Base-by-base conservation (phyloP, 2,888 invertebrate species). In the Electrophaes corylata region DNA sequence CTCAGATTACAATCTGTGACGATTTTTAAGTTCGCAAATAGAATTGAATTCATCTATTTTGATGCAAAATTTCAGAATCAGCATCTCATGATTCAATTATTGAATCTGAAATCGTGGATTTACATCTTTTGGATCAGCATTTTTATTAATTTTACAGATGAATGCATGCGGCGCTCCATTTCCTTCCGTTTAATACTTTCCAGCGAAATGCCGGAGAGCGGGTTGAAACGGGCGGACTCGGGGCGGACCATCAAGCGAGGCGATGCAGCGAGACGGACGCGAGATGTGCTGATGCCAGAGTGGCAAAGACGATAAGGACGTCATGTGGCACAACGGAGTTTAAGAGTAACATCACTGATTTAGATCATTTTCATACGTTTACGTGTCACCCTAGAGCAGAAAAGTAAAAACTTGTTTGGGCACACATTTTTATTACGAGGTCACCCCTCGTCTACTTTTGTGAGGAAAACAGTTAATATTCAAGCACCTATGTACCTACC, bases 181-280 rank as follows among this genome's bases (percentile, higher is more conserved):
- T 60, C 47, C 53, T 60, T 41, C 16, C 60, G 51, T 52, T 63
- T 57, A 57, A 57, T 62, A 44, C 54, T 60, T 58, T 58, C 39
- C 46, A 52, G 52, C 6, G 33, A 18, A 58, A 58, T 57, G 29
- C 14, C 23, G 41, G 57, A 41, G 43, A 33, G 46, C 51, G 54
- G n/a, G 59, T 63, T 65, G 57, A 40, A 57, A 62, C 29, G 23
- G 37, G 43, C 16, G 12, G 35, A 14, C 33, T 43, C 18, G 20
- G 35, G 10, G 12, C 41, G n/a, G n/a, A n/a, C n/a, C n/a, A n/a
- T 51, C 16, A 3, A 18, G 37, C 39, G 23, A 29, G 23, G 31
- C 39, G 41, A n/a, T 47, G 14, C 41, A 12, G 29, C 19, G 23
- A 4, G 26, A 29, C n/a, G 12, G n/a, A 4, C n/a, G 33, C 12